Evolutionary conservation across 2,113 vertebrate genomes (phyloP).

Genomic region (Bambusicola thoracicus): DNA sequence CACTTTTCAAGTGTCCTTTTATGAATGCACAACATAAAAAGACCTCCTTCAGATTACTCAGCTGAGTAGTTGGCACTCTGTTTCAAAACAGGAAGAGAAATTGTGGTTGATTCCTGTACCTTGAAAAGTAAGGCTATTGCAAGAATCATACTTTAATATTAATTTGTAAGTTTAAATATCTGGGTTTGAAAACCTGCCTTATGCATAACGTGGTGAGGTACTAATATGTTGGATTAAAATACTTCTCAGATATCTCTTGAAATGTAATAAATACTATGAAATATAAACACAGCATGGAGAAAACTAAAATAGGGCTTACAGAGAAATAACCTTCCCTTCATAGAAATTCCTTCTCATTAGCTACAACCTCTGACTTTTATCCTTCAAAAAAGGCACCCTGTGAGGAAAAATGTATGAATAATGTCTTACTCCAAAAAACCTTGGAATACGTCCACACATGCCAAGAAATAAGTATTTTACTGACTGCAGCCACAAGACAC

Average conservation of each 20-base stretch:
- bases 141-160: background rate
- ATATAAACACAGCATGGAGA: background rate
- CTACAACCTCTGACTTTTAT: background rate
- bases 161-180: background rate
- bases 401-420: background rate
- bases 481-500: background rate
- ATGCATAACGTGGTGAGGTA: background rate
- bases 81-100: background rate
- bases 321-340: constrained; percentile 4
- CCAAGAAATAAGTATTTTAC: background rate
- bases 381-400: background rate
- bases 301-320: background rate
- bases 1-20: background rate
- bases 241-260: background rate
- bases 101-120: background rate
- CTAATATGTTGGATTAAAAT: background rate
- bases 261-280: background rate
- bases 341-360: background rate
- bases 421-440: background rate
- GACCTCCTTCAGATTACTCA: background rate
- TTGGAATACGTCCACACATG: background rate
- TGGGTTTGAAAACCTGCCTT: background rate
- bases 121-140: background rate
- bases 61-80: background rate
- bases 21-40: background rate